Evolutionary conservation across 2,113 vertebrate genomes (phyloP).

Genomic region (Nothoprocta perdicaria): DNA sequence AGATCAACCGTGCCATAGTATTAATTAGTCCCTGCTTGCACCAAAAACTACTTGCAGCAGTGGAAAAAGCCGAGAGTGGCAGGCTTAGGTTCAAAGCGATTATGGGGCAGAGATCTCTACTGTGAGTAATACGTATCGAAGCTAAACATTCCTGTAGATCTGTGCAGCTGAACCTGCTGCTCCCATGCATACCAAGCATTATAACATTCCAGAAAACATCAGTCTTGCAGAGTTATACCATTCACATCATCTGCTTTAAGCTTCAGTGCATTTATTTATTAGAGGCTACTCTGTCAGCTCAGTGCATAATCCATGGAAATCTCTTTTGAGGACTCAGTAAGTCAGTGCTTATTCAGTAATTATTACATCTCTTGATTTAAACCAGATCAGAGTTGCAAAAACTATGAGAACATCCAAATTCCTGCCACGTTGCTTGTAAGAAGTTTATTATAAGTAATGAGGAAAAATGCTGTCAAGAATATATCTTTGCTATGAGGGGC

Average conservation of each 20-base stretch:
- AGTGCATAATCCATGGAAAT: background rate
- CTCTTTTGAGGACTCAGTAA: background rate
- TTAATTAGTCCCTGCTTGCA: background rate
- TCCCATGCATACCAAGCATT: background rate
- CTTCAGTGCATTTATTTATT: background rate
- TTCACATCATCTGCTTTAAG: background rate
- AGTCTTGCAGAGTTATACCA: background rate
- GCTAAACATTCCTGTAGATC: background rate
- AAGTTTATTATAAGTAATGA: background rate
- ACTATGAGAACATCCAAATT: background rate
- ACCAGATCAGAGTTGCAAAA: background rate
- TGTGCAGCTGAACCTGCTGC: background rate
- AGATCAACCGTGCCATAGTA: background rate
- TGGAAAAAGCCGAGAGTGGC: background rate
- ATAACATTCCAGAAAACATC: background rate
- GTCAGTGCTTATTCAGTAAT: background rate
- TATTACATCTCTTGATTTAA: background rate
- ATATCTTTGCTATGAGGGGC: background rate
- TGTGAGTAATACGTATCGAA: background rate
- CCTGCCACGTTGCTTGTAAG: background rate
- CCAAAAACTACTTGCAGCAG: background rate
- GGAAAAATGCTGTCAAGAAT: background rate
- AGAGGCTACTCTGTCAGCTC: background rate
- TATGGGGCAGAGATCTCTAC: background rate
- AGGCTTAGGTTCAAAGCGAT: background rate